Evolutionary conservation across 2,113 vertebrate species (phyloP).

Genomic region (Glareola pratincola): DNA sequence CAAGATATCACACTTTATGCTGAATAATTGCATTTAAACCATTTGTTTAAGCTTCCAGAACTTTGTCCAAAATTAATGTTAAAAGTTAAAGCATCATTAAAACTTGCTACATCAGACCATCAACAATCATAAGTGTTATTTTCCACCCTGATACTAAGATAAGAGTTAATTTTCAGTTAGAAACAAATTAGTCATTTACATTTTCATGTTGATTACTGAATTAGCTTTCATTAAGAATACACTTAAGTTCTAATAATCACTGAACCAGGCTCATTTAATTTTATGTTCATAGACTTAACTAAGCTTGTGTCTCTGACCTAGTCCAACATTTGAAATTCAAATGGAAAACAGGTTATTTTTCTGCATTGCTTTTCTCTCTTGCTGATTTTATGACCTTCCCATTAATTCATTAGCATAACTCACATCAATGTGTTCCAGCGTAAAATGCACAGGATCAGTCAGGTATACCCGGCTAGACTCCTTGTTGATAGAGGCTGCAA

Average conservation of each 20-base stretch:
- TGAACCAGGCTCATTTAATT: conserved; percentile 93
- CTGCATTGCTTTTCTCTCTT: conserved; percentile 60
- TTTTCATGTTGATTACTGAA: conserved; percentile 97
- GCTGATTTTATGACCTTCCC: conserved; percentile 74
- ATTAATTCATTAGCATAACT: conserved; percentile 77
- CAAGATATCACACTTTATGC: background rate
- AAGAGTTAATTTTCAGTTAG: conserved; percentile 92
- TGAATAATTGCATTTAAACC: background rate
- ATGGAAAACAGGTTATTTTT: conserved; percentile 70
- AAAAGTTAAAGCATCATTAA: background rate
- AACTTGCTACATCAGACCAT: conserved; percentile 7
- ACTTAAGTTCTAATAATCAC: conserved; percentile 92
- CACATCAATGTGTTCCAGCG: conserved; percentile 95
- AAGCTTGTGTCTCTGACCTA: conserved; percentile 86
- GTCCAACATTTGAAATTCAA: conserved; percentile 86
- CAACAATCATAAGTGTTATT: conserved; percentile 22
- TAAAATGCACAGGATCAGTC: conserved; percentile 96
- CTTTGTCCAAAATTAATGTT: background rate
- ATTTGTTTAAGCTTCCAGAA: background rate
- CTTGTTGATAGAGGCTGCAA: conserved; percentile 97
- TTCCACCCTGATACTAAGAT: conserved; percentile 85
- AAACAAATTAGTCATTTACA: conserved; percentile 96
- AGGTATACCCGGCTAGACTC: conserved; percentile 97
- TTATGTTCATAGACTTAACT: conserved; percentile 93
- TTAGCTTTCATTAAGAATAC: conserved; percentile 99